Conservation (phyloP, 2,888 invertebrate genomes). For the Nemotelus pantherinus region DNA sequence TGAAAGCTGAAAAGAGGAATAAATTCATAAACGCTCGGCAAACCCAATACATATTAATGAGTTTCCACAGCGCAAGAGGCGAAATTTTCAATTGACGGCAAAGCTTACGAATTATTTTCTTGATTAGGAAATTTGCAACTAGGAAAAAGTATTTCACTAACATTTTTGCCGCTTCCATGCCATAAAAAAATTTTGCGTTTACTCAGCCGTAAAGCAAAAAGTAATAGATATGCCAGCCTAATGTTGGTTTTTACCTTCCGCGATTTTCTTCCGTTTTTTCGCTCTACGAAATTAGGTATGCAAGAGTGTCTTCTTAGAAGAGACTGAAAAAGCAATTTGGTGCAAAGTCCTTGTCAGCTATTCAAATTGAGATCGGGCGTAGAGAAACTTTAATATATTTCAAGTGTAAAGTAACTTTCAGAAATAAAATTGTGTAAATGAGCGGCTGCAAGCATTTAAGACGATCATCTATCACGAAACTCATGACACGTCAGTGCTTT, state of each 20-base stretch:
- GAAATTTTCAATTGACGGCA: constrained; percentile 24
- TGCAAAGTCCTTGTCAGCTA: not conserved
- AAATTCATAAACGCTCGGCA: constrained; percentile 32
- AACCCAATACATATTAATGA: constrained; percentile 42
- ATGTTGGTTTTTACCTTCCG: not conserved
- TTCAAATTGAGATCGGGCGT: not conserved
- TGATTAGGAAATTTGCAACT: constrained; percentile 37
- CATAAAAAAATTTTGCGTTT: not conserved
- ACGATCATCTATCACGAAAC: too few relatives aligned
- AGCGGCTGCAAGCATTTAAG: too few relatives aligned
- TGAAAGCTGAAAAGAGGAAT: constrained; percentile 27
- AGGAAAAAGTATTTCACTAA: constrained; percentile 6
- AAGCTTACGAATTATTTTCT: constrained; percentile 36
- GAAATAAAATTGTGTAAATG: too few relatives aligned
- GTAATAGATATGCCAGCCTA: not conserved
- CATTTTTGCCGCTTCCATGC: not conserved
- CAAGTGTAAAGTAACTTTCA: too few relatives aligned
- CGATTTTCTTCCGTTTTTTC: not conserved
- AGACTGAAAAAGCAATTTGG: not conserved
- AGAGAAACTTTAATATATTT: not conserved
- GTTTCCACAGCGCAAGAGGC: constrained; percentile 31
- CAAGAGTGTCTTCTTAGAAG: not conserved
- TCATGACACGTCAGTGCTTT: too few relatives aligned
- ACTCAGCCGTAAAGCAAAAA: constrained; percentile 1
- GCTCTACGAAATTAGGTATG: not conserved